phyloP scores from a whole-genome alignment of 30 jellyfish, hydroid and myxozoan species.

The Cassiopea xamachana region DNA sequence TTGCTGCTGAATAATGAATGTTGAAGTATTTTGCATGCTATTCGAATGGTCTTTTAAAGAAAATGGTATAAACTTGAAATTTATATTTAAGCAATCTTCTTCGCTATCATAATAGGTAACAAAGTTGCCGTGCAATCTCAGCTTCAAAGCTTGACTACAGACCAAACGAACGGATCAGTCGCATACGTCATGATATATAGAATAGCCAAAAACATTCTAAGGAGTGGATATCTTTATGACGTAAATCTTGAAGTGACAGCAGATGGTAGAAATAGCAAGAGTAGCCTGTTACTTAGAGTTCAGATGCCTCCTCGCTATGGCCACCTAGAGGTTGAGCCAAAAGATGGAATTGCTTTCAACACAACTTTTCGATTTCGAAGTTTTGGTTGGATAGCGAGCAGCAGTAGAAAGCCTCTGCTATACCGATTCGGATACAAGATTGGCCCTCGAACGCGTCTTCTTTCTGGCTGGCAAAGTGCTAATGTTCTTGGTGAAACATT shows the following conservation, averaged over 20 bases:
- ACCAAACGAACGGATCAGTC: neutral
- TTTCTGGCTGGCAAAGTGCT: conserved; percentile 47
- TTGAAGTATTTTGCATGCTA: too few species aligned
- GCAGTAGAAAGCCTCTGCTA: conserved; percentile 17
- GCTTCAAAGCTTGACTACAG: conserved; percentile 18
- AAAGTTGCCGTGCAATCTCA: conserved; percentile 9
- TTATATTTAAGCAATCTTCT: too few species aligned
- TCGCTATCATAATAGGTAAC: conserved; percentile 8
- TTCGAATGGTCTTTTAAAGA: too few species aligned
- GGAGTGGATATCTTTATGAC: conserved; percentile 18
- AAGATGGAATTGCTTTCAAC: conserved; percentile 39
- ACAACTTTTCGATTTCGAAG: conserved; percentile 58
- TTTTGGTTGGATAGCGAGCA: conserved; percentile 40
- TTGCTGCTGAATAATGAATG: too few species aligned
- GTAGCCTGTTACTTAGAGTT: conserved; percentile 5
- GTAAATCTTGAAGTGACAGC: conserved; percentile 22
- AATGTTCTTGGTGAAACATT: conserved; percentile 23
- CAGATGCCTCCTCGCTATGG: conserved; percentile 56
- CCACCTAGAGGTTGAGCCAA: conserved; percentile 10
- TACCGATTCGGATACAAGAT: conserved; percentile 47
- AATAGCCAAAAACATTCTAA: conserved; percentile 29
- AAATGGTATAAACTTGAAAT: too few species aligned
- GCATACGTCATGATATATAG: neutral
- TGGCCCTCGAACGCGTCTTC: conserved; percentile 4
- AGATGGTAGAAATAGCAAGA: neutral